phyloP scores from a whole-genome alignment of 2,113 vertebrate genomes.

The Odontesthes bonariensis region DNA sequence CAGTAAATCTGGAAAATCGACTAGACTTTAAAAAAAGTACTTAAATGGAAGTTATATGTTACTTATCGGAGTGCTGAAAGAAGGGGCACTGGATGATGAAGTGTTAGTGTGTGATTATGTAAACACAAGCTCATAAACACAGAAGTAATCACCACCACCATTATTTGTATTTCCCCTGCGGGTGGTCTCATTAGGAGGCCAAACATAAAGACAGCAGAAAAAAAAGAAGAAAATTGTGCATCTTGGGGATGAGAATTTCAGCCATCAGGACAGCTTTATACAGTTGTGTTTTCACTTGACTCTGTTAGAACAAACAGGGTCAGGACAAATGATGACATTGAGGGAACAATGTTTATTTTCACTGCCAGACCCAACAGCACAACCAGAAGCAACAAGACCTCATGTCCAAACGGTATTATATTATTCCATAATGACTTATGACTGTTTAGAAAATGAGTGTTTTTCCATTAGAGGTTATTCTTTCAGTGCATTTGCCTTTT shows the following conservation, averaged over 20 bases:
- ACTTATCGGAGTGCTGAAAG: constrained; percentile 28
- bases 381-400: background rate
- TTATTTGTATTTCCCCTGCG: background rate
- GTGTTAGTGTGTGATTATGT: constrained; percentile 34
- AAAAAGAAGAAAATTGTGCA: background rate
- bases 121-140: constrained; percentile 36
- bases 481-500: too few relatives aligned
- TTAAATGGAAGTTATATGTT: constrained; percentile 37
- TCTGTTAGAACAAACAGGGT: background rate
- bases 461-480: background rate
- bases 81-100: constrained; percentile 18
- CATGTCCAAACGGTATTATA: background rate
- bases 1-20: constrained; percentile 19
- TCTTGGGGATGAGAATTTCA: background rate
- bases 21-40: constrained; percentile 14
- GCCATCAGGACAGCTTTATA: constrained; percentile 17
- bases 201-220: constrained; percentile 19
- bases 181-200: constrained; percentile 26
- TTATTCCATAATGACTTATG: background rate
- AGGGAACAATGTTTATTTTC: background rate
- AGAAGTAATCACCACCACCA: constrained; percentile 42
- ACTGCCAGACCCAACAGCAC: background rate
- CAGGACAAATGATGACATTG: background rate
- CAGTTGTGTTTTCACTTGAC: background rate
- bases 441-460: background rate